Evolutionary conservation across 2,888 invertebrate genomes (phyloP).

Genomic region (Noctuana brunneofusca): DNA sequence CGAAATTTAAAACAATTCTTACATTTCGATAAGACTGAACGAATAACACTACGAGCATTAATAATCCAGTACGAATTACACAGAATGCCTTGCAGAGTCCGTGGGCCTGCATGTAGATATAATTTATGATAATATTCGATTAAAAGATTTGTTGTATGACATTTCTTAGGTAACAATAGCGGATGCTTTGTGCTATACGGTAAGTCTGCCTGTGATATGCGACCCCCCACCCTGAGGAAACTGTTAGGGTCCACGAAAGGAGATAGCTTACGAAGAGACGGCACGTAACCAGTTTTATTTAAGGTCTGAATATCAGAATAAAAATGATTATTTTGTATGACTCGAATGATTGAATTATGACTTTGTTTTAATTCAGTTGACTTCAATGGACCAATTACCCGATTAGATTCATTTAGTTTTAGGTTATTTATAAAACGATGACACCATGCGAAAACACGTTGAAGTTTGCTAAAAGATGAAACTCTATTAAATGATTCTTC

Average conservation of each 20-base stretch:
- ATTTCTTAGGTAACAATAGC: background rate
- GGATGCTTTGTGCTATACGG: background rate
- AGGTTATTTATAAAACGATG: background rate
- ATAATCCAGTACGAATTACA: slow-evolving; percentile 2
- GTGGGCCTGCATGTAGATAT: background rate
- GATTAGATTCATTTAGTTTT: background rate
- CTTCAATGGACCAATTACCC: background rate
- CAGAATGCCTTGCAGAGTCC: background rate
- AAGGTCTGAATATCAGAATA: slow-evolving; percentile 1
- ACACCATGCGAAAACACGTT: background rate
- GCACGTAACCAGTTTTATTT: background rate
- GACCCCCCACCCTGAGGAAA: slow-evolving; percentile 1
- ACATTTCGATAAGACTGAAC: background rate
- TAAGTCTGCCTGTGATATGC: background rate
- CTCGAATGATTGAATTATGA: background rate
- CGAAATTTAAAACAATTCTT: background rate
- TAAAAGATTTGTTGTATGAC: background rate
- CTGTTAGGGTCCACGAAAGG: background rate
- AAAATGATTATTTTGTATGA: background rate
- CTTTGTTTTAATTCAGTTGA: background rate
- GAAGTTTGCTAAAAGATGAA: background rate
- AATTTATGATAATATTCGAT: slow-evolving; percentile 1
- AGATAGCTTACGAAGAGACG: background rate
- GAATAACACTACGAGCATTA: background rate
- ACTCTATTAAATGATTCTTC: background rate